Evolutionary conservation across 1,140 invertebrate genomes (phyloP).

Genomic region (Achroia grisella): DNA sequence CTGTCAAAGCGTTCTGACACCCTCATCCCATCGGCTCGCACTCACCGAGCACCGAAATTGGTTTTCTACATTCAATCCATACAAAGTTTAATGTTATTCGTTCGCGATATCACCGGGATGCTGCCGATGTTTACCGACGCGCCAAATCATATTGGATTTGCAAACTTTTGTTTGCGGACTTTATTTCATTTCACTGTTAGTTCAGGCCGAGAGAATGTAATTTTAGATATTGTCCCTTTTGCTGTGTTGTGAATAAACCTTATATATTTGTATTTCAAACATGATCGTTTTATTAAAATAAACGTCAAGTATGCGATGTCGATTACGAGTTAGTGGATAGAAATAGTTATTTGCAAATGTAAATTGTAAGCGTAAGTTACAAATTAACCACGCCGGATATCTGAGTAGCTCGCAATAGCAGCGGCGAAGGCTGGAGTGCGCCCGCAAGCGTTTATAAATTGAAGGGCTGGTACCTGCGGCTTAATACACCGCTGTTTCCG

Average conservation of each 20-base stretch:
- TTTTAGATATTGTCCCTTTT: constrained; percentile 55
- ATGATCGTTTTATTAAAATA: constrained; percentile 19
- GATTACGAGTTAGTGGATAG: neutral
- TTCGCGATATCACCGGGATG: constrained; percentile 72
- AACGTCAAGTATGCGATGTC: constrained; percentile 1
- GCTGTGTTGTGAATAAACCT: constrained; percentile 40
- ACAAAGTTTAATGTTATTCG: constrained; percentile 74
- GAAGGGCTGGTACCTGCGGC: constrained; percentile 71
- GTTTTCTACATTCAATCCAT: constrained; percentile 75
- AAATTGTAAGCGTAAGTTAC: constrained; percentile 36
- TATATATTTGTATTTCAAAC: constrained; percentile 17
- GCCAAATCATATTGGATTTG: constrained; percentile 74
- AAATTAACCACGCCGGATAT: constrained; percentile 58
- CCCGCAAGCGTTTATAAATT: constrained; percentile 70
- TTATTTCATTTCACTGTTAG: constrained; percentile 72
- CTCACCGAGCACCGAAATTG: constrained; percentile 73
- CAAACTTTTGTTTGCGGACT: constrained; percentile 73
- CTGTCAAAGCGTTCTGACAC: constrained; percentile 74
- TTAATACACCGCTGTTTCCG: constrained; percentile 75
- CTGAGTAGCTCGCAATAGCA: constrained; percentile 34
- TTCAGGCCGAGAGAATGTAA: constrained; percentile 65
- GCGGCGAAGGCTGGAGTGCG: constrained; percentile 38
- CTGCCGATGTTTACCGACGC: constrained; percentile 72
- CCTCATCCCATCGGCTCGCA: constrained; percentile 71
- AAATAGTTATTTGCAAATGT: neutral